Conservation (phyloP, 2,797 vertebrate genomes). For the Intellagama lesueurii region DNA sequence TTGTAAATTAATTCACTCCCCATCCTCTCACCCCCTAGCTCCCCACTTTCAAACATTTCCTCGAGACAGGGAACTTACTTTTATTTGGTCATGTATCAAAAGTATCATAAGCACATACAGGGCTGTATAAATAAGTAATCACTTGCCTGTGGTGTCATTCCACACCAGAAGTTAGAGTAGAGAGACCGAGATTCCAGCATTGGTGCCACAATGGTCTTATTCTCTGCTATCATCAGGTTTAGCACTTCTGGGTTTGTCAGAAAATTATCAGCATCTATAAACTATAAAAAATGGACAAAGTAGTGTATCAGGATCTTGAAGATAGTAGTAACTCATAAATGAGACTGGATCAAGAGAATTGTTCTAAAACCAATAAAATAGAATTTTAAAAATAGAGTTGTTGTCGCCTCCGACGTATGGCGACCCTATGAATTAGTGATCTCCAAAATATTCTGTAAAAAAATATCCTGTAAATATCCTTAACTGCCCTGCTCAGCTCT, state of each 20-base stretch:
- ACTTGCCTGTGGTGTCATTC: constrained; percentile 94
- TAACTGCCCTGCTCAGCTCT: too few relatives aligned
- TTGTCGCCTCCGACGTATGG: too few relatives aligned
- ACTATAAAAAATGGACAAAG: constrained; percentile 77
- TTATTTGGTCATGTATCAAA: not conserved
- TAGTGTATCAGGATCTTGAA: not conserved
- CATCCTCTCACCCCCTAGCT: not conserved
- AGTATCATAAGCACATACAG: not conserved
- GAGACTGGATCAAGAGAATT: not conserved
- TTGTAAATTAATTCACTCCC: not conserved
- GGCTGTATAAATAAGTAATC: not conserved
- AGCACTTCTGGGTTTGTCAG: constrained; percentile 91
- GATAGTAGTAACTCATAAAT: too few relatives aligned
- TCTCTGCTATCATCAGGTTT: constrained; percentile 92
- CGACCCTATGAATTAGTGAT: too few relatives aligned
- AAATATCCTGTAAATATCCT: too few relatives aligned
- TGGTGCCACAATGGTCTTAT: constrained; percentile 91
- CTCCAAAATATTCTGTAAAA: too few relatives aligned
- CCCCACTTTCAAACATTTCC: not conserved
- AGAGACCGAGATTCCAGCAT: constrained; percentile 95
- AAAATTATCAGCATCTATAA: constrained; percentile 93
- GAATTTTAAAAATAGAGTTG: too few relatives aligned
- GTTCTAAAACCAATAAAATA: too few relatives aligned
- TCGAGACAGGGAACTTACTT: not conserved
- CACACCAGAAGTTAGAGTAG: constrained; percentile 99